Conservation (phyloP, 2,888 invertebrate genomes). For the Willowsia nigromaculata region DNA sequence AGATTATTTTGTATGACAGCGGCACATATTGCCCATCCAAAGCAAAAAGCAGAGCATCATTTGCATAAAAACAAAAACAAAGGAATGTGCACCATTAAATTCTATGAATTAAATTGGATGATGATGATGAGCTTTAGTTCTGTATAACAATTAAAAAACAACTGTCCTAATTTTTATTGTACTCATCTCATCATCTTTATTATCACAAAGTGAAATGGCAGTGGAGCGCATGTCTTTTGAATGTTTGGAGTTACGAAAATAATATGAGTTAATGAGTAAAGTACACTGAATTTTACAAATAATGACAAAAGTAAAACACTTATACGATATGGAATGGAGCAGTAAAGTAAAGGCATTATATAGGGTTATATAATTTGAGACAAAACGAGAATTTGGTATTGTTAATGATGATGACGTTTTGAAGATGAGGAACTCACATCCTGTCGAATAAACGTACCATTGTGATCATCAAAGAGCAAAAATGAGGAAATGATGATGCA, state of each 20-base stretch:
- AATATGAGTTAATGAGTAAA: neutral
- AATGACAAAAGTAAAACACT: neutral
- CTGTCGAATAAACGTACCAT: conserved; percentile 28
- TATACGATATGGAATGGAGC: neutral
- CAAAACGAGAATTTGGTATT: neutral
- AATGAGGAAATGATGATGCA: conserved; percentile 65
- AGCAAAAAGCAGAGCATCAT: neutral
- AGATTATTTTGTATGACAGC: neutral
- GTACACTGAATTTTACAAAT: neutral
- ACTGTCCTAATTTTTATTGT: neutral
- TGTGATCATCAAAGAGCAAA: conserved; percentile 21
- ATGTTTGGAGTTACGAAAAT: neutral
- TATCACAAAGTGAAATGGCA: neutral
- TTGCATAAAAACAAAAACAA: conserved; percentile 28
- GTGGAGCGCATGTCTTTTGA: neutral
- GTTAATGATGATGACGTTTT: conserved; percentile 9
- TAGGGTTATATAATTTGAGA: conserved; percentile 6
- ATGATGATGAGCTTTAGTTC: conserved; percentile 2
- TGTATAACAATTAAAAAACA: neutral
- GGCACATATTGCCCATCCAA: neutral
- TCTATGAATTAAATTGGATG: neutral
- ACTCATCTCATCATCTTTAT: neutral
- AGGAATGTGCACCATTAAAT: conserved; percentile 9
- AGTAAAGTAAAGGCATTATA: neutral
- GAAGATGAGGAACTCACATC: conserved; percentile 37